Evolutionary conservation across 2,113 vertebrate genomes (phyloP).

Genomic region (Raphicerus campestris): DNA sequence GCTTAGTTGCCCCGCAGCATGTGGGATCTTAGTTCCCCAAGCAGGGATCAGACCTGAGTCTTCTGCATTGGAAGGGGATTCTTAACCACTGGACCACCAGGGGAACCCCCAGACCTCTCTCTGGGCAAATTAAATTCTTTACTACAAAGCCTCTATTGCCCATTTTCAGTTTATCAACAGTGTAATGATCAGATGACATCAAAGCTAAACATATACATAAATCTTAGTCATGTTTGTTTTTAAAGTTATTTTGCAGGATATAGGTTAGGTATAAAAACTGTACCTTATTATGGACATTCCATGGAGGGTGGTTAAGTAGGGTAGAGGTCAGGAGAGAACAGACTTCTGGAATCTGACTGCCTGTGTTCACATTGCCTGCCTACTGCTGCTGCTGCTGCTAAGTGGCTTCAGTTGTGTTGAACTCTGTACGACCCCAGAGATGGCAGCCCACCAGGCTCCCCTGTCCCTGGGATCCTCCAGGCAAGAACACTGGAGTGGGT

Average conservation of each 20-base stretch:
- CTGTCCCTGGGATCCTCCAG: no score
- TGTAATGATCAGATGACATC: background rate
- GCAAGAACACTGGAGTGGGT: no score
- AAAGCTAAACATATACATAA: background rate
- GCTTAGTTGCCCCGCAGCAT: background rate
- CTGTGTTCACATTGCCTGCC: background rate
- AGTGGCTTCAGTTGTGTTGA: no score
- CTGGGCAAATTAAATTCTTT: background rate
- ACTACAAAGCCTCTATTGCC: background rate
- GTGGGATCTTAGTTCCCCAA: background rate
- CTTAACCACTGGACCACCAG: background rate
- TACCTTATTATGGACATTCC: background rate
- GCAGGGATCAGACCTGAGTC: background rate
- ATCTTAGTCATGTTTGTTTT: background rate
- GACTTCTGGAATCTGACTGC: background rate
- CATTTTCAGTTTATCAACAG: background rate
- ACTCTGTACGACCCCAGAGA: no score
- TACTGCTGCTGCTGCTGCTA: background rate
- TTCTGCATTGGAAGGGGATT: background rate
- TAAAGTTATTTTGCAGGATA: background rate
- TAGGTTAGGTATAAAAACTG: background rate
- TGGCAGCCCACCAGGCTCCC: no score
- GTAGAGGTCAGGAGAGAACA: no score
- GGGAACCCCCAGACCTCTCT: background rate
- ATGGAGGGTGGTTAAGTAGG: background rate